Conservation (phyloP, 1,140 invertebrate species). For the Drosophila truncata region DNA sequence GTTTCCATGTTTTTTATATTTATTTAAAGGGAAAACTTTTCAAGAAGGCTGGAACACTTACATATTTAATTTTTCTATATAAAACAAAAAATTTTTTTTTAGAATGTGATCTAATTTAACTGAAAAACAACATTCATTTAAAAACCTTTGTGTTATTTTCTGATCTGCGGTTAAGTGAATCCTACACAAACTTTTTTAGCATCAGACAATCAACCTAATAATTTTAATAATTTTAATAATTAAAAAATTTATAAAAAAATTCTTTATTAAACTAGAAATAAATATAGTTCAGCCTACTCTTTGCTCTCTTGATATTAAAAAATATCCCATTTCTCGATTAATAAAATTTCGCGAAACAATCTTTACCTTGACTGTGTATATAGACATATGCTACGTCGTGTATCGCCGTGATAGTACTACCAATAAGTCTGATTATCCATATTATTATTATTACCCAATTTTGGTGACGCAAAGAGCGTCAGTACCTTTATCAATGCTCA, state of each 20-base stretch:
- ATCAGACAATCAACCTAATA: neutral
- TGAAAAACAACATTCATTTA: neutral
- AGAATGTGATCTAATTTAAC: neutral
- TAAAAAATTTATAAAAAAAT: neutral
- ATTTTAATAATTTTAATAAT: neutral
- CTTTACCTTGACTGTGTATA: neutral
- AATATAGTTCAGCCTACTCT: neutral
- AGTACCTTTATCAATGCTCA: slow-evolving; percentile 15
- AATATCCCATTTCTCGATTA: neutral
- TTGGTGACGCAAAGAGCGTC: slow-evolving; percentile 28
- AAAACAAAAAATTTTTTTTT: neutral
- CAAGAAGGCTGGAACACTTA: neutral
- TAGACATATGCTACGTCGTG: neutral
- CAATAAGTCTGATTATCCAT: slow-evolving; percentile 45
- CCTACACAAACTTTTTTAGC: neutral
- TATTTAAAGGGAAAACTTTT: neutral
- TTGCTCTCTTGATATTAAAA: no score
- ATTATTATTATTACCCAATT: slow-evolving; percentile 34
- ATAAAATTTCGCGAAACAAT: neutral
- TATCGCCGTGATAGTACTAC: slow-evolving; percentile 30
- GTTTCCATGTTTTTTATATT: neutral
- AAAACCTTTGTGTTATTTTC: neutral
- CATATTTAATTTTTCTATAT: neutral
- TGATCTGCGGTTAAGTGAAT: neutral
- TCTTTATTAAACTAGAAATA: neutral